Percentiles rank a stretch among this genome's conserved stretches.
Evolutionary conservation across 1,140 invertebrate species (phyloP).

Genomic region (Drosophila parabipectinata): DNA sequence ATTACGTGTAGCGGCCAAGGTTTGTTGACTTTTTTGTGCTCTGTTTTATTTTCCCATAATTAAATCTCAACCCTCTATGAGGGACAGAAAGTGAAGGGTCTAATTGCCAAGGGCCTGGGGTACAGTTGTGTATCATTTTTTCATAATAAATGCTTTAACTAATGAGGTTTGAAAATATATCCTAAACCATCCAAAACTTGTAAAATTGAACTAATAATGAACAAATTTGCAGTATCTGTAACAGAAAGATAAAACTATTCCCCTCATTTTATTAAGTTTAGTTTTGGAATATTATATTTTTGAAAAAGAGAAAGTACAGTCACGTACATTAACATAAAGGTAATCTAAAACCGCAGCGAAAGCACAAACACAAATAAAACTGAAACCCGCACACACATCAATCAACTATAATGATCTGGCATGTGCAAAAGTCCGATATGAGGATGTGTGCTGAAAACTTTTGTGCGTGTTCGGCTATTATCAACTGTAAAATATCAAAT

Average conservation of each 20-base stretch:
- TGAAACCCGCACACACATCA: conserved; percentile 46
- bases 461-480: conserved; percentile 59
- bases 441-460: conserved; percentile 54
- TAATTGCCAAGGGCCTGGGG: conserved; percentile 11
- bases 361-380: conserved; percentile 1
- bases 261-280: neutral
- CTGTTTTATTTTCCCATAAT: conserved; percentile 75
- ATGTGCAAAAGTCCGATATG: conserved; percentile 42
- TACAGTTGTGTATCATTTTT: conserved; percentile 39
- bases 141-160: neutral
- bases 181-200: too few species aligned
- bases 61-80: conserved; percentile 71
- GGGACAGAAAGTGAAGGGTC: conserved; percentile 13
- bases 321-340: neutral
- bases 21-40: conserved; percentile 72
- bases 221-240: too few species aligned
- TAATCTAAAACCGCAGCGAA: conserved; percentile 55
- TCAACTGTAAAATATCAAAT: conserved; percentile 81
- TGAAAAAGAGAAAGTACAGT: conserved; percentile 48
- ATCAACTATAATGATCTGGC: conserved; percentile 77
- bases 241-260: neutral
- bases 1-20: conserved; percentile 60
- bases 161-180: too few species aligned
- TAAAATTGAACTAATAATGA: too few species aligned
- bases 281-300: neutral